These are phyloP conservation scores for Potamilus streckersoni DNA, from an alignment of 1,140 invertebrate genomes.

Conservation along the genomic window DNA sequence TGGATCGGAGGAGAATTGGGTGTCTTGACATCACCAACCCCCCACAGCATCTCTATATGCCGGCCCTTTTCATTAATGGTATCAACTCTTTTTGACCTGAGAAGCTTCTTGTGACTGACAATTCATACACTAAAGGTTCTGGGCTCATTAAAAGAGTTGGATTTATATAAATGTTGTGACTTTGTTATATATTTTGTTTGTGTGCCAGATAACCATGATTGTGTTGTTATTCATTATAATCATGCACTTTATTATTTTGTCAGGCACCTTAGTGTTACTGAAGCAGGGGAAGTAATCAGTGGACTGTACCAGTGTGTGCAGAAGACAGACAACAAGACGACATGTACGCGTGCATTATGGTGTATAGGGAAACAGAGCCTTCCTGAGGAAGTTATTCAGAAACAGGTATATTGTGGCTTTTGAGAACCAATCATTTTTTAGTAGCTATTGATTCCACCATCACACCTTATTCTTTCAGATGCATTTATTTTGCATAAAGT, in stretches of 20 bases:
- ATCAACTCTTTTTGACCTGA: no score
- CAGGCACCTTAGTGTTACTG: constrained; percentile 25
- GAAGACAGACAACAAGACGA: constrained; percentile 48
- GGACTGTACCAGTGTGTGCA: constrained; percentile 26
- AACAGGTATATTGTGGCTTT: constrained; percentile 32
- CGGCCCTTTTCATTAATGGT: no score
- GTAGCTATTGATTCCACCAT: background rate
- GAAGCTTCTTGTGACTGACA: no score
- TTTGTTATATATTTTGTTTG: background rate
- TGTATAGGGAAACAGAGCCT: constrained; percentile 49
- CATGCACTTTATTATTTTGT: constrained; percentile 6
- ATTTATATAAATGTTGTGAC: background rate
- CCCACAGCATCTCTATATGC: no score
- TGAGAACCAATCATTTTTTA: background rate
- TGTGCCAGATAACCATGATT: background rate
- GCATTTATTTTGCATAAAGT: no score
- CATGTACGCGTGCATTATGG: constrained; percentile 52
- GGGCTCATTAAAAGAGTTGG: no score
- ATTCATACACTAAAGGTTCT: no score
- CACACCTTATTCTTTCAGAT: no score
- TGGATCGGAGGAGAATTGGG: no score
- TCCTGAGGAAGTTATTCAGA: constrained; percentile 26
- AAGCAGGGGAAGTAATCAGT: constrained; percentile 13
- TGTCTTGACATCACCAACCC: no score
- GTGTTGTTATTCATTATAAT: background rate